phyloP scores from a whole-genome alignment of 2,797 vertebrate genomes.

The Myotis myotis region DNA sequence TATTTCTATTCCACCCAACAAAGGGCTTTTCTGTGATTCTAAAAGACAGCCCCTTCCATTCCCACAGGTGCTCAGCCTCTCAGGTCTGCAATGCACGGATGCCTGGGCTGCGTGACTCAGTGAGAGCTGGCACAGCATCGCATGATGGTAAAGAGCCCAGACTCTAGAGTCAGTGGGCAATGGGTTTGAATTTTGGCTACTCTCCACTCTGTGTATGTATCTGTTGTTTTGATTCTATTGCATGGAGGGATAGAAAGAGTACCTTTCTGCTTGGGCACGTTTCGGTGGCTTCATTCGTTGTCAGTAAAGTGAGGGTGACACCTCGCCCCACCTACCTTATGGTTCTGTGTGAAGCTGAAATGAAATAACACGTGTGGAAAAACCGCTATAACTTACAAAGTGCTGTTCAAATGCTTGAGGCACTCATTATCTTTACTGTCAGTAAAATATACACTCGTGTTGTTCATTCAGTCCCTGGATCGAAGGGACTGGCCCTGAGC shows the following conservation, averaged over 20 bases:
- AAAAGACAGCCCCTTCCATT: not conserved
- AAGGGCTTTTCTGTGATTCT: not conserved
- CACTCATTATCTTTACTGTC: not conserved
- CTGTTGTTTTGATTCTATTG: not conserved
- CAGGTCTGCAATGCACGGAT: rapidly evolving
- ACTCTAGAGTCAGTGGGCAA: not conserved
- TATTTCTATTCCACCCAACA: not conserved
- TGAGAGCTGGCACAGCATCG: not conserved
- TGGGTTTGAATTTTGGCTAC: not conserved
- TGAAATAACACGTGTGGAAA: constrained; percentile 4
- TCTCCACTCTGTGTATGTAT: not conserved
- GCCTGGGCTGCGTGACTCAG: not conserved
- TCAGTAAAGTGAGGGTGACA: not conserved
- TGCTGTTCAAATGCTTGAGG: not conserved
- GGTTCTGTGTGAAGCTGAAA: constrained; percentile 43
- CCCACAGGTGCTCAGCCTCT: not conserved
- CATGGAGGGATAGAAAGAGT: not conserved
- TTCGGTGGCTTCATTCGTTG: not conserved
- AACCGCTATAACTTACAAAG: not conserved
- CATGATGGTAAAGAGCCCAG: not conserved
- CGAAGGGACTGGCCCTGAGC: not conserved
- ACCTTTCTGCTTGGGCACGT: not conserved
- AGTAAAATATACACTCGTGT: not conserved
- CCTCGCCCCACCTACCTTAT: not conserved
- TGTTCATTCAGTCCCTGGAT: not conserved